Base-by-base conservation (phyloP, 2,797 vertebrate genomes). In the Aplochiton taeniatus region DNA sequence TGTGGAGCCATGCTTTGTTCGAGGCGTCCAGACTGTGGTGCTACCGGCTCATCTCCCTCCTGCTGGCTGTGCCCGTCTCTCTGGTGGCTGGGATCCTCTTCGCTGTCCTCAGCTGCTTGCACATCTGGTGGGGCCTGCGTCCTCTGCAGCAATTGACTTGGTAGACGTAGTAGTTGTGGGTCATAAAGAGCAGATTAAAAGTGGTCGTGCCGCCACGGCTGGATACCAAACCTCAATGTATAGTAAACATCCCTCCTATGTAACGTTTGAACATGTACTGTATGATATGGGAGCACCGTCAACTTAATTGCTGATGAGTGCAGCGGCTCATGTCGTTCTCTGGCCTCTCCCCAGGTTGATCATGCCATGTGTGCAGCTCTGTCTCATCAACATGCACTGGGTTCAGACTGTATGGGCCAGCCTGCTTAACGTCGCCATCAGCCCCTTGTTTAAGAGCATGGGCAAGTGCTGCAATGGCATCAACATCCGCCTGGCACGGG, bases 361-460 rank as follows among this genome's bases (percentile, higher is more conserved):
- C 58, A 72, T 85, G 83, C 85, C 86, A 7, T 77, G 75, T 63
- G 66, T 89, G 42, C 82, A 83, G 83, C 66, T 90, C 57, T 78
- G 81, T 41, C 74, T 89, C 70, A 89, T 89, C 70, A 90, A 83
- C 69, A 85, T 89, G 82, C 71, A 66, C 62, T 89, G 87, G 81
- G 74, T 89, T 50, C 80, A 83, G 80, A 81, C 79, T 14, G 64
- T 87, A 67, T 90, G 87, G 87, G 66, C 70, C 68, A 85, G 75
- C 66, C 69, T 87, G 61, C 74, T 90, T 74, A 81, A 87, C 62
- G 82, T 83, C 18, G 51, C 73, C 47, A 78, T 89, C 69, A 72
- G 73, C 1, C 80, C 85, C 1, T 74, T 88, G 58, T 89, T 83
- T 62, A 72, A 54, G 49, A 88, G 83, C 47, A 14, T 78, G 51